These are phyloP conservation scores for Atta colombica DNA, from an alignment of 1,140 invertebrate species.

Conservation along the genomic window DNA sequence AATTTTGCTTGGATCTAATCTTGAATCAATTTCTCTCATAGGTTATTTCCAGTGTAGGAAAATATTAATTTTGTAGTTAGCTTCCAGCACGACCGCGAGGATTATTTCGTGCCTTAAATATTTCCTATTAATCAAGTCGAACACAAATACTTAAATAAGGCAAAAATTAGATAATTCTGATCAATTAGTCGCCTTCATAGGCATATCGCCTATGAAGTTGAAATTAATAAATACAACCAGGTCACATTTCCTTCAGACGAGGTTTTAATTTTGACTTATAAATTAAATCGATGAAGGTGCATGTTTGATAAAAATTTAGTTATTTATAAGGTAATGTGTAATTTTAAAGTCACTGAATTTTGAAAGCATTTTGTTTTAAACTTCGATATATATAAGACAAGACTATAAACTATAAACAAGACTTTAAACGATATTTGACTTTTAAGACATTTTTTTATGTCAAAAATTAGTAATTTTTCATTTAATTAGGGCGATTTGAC, in stretches of 20 bases:
- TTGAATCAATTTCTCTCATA: too few species aligned
- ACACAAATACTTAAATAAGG: neutral
- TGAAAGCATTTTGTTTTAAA: too few species aligned
- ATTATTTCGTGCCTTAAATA: too few species aligned
- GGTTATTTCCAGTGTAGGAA: too few species aligned
- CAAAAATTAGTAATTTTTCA: neutral
- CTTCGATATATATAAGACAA: neutral
- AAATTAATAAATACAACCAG: neutral
- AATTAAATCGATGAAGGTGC: too few species aligned
- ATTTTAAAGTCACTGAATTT: too few species aligned
- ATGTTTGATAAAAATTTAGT: too few species aligned
- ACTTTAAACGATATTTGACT: constrained; percentile 12
- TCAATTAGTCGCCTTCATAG: neutral
- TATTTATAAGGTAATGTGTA: too few species aligned
- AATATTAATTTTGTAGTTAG: too few species aligned
- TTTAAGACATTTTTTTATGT: constrained; percentile 19
- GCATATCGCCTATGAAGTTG: neutral
- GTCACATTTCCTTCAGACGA: neutral
- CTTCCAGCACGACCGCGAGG: too few species aligned
- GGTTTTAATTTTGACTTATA: neutral
- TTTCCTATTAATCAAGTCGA: neutral
- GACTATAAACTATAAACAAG: neutral
- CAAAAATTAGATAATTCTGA: constrained; percentile 18
- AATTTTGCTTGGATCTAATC: too few species aligned
- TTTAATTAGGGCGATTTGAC: neutral